A percentile compares a stretch with the other conserved stretches of the same genome.
Evolutionary conservation across 2,113 vertebrate genomes (phyloP).

Genomic region (Ptyas mucosa): DNA sequence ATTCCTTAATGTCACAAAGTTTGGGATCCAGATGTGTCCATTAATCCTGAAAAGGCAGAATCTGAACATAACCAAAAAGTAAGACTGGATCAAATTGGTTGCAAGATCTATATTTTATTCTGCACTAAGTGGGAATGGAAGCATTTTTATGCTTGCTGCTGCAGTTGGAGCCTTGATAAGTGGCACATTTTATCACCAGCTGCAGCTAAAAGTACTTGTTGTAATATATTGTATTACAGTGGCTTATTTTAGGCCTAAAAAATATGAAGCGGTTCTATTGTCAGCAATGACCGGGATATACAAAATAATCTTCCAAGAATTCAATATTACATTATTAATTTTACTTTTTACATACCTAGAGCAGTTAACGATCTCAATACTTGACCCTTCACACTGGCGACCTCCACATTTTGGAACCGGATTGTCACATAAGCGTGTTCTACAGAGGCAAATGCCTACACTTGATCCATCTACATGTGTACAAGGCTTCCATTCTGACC

Average conservation of each 20-base stretch:
- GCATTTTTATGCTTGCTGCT: not conserved
- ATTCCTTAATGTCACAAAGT: not conserved
- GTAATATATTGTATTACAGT: not conserved
- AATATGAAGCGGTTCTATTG: not conserved
- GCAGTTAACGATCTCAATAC: constrained; percentile 91
- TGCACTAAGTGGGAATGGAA: not conserved
- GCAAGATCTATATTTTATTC: not conserved
- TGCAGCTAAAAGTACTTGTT: not conserved
- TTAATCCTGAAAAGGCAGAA: not conserved
- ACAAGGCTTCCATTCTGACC: constrained; percentile 86
- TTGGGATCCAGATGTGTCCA: not conserved
- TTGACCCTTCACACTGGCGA: constrained; percentile 84
- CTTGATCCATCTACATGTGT: constrained; percentile 79
- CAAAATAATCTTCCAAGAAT: no score
- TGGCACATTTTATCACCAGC: not conserved
- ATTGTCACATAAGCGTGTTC: constrained; percentile 85
- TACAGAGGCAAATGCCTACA: constrained; percentile 84
- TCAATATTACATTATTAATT: not conserved
- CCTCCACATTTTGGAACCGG: constrained; percentile 90
- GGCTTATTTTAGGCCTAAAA: not conserved
- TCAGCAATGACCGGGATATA: not conserved
- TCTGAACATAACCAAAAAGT: not conserved
- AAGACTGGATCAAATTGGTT: not conserved
- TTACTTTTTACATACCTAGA: constrained; percentile 78
- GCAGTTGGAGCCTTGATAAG: not conserved